Percentiles rank a stretch among this genome's conserved stretches.
Evolutionary conservation across 2,797 vertebrate species (phyloP).

Genomic region (Martes flavigula): DNA sequence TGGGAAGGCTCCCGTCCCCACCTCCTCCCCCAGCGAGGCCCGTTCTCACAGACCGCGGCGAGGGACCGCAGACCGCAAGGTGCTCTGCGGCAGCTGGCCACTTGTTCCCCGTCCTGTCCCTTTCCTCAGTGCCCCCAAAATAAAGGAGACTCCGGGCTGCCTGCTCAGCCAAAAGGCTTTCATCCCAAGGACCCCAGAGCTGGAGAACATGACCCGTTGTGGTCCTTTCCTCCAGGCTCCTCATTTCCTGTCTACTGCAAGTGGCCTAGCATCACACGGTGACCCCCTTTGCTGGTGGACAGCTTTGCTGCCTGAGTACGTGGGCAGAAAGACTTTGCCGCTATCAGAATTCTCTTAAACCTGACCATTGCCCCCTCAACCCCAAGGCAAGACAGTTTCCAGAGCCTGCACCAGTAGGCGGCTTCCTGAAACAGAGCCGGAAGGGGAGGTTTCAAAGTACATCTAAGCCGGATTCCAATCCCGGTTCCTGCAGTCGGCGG

Average conservation of each 20-base stretch:
- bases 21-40: background rate
- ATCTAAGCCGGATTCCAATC: background rate
- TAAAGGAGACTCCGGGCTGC: background rate
- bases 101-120: background rate
- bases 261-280: background rate
- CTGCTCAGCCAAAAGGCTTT: background rate
- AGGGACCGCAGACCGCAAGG: background rate
- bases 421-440: background rate
- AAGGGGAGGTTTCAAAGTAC: background rate
- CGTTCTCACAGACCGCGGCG: background rate
- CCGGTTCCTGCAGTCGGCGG: background rate
- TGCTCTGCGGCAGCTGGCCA: accelerated
- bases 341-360: background rate
- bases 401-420: accelerated
- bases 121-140: background rate
- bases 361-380: background rate
- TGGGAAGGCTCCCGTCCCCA: background rate
- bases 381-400: background rate
- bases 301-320: background rate
- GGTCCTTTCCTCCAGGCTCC: background rate
- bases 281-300: background rate
- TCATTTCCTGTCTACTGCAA: background rate
- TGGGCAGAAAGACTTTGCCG: background rate
- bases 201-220: background rate
- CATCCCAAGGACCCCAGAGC: background rate